Conservation (phyloP, 2,797 vertebrate species). For the Hyperoplus immaculatus region DNA sequence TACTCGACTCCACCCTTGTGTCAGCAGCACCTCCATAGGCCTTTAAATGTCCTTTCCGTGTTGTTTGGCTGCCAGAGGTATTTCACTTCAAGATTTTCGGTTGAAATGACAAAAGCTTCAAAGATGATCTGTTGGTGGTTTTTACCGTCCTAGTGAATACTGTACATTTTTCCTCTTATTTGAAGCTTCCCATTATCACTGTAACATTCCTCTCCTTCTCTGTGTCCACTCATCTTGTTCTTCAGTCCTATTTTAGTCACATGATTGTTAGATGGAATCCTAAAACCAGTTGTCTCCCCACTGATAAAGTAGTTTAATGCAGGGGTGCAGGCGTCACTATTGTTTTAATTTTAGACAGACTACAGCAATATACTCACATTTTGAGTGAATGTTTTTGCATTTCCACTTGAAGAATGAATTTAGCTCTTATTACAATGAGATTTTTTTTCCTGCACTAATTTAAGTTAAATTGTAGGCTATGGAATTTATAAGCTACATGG, state of each 20-base stretch:
- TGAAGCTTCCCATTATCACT: constrained; percentile 4
- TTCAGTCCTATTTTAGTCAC: constrained; percentile 6
- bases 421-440: background rate
- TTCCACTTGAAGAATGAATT: background rate
- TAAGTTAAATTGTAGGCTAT: no score
- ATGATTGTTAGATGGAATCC: constrained; percentile 14
- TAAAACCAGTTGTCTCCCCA: constrained; percentile 2
- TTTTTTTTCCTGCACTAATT: no score
- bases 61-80: background rate
- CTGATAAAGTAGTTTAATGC: background rate
- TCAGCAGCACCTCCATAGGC: constrained; percentile 52
- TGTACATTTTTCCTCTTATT: constrained; percentile 5
- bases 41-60: constrained; percentile 24
- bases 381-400: background rate
- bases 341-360: background rate
- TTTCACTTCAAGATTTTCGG: background rate
- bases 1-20: constrained; percentile 65
- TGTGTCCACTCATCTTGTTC: constrained; percentile 8
- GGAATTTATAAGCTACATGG: background rate
- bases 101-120: background rate
- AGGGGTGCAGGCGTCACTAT: background rate
- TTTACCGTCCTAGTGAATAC: background rate
- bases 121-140: background rate
- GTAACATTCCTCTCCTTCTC: constrained; percentile 1
- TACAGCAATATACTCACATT: background rate